phyloP scores from a whole-genome alignment of 35 echinoderm and acorn worm genomes.

The Ptychodera flava region DNA sequence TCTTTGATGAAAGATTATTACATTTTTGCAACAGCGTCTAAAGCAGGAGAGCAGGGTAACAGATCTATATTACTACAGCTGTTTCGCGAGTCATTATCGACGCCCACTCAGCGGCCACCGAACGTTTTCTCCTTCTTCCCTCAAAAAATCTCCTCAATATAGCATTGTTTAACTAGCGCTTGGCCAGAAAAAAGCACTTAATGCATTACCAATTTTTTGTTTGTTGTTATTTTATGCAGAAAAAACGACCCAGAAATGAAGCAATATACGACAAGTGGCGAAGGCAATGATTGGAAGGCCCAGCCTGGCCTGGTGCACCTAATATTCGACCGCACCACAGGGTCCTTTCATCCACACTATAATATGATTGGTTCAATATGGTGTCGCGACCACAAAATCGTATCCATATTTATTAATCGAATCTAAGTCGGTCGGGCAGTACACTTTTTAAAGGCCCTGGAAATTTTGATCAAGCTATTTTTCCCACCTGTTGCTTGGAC shows the following conservation, averaged over 20 bases:
- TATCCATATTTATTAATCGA: not conserved
- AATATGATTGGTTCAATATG: not conserved
- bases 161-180: not conserved
- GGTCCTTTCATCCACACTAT: not conserved
- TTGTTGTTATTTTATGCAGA: not conserved
- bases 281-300: not conserved
- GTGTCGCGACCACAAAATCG: not conserved
- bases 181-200: not conserved
- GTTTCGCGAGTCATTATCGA: not conserved
- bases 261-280: not conserved
- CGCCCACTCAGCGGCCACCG: not conserved
- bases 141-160: not conserved
- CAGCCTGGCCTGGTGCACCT: not conserved
- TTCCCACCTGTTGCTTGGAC: not conserved
- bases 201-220: conserved; percentile 2
- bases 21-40: not conserved
- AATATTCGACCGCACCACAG: not conserved
- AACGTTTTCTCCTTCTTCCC: not conserved
- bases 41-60: not conserved
- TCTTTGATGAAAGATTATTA: not conserved
- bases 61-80: not conserved
- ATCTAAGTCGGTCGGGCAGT: not conserved
- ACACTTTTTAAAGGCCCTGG: too few relatives aligned
- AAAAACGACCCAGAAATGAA: not conserved
- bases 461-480: too few relatives aligned